A percentile compares a stretch with the other conserved stretches of the same genome.
Evolutionary conservation across 2,113 vertebrate genomes (phyloP).

Genomic region (Rhineura floridana): DNA sequence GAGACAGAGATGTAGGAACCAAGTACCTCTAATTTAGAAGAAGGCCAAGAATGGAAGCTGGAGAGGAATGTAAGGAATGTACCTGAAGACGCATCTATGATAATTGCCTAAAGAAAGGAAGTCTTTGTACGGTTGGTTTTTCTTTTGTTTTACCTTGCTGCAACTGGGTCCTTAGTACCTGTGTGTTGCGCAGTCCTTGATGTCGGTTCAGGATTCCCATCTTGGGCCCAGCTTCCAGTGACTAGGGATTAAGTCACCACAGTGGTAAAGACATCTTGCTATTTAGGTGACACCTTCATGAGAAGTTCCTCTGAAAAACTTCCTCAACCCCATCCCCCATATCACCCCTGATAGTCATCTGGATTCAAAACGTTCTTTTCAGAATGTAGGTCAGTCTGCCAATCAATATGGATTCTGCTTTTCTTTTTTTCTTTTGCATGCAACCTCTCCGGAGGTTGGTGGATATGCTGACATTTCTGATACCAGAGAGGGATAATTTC

Average conservation of each 20-base stretch:
- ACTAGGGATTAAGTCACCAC: conserved; percentile 7
- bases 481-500: background rate
- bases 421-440: background rate
- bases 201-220: conserved; percentile 32
- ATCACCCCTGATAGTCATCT: background rate
- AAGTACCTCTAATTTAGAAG: background rate
- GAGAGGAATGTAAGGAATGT: background rate
- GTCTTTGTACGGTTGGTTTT: background rate
- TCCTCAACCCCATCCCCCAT: background rate
- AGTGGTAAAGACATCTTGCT: conserved; percentile 39
- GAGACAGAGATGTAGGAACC: background rate
- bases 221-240: conserved; percentile 35
- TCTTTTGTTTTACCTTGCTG: conserved; percentile 49
- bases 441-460: conserved; percentile 23
- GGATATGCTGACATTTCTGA: conserved; percentile 21
- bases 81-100: background rate
- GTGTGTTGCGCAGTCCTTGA: conserved; percentile 35
- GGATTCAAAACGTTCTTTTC: background rate
- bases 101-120: conserved; percentile 10
- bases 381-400: background rate
- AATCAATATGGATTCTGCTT: fast-evolving
- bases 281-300: background rate
- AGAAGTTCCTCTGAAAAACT: background rate
- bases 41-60: background rate
- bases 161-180: conserved; percentile 47